phyloP scores from a whole-genome alignment of 1,140 invertebrate species.

The Drosophila leontia region DNA sequence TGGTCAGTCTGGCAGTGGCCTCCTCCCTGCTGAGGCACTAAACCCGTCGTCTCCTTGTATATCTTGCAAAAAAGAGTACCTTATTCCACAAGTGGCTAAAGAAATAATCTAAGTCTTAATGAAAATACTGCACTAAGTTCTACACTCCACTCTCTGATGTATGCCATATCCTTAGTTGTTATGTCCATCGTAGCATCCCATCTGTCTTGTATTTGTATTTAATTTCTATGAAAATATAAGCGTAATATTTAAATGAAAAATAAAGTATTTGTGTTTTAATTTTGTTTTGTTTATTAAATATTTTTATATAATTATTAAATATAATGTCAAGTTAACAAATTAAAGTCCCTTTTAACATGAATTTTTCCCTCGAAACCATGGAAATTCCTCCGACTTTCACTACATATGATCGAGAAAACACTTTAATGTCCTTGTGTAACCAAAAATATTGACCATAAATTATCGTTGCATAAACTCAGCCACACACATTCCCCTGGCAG shows the following conservation, averaged over 20 bases:
- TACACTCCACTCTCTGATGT: background rate
- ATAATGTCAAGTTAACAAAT: background rate
- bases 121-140: conserved; percentile 39
- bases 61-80: conserved; percentile 36
- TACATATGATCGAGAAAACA: background rate
- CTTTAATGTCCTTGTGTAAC: background rate
- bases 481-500: background rate
- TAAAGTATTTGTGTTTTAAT: background rate
- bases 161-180: conserved; percentile 33
- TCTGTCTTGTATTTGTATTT: conserved; percentile 41
- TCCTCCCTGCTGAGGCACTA: conserved; percentile 55
- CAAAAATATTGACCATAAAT: conserved; percentile 21
- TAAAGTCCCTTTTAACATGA: background rate
- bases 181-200: conserved; percentile 20
- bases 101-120: conserved; percentile 28
- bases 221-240: conserved; percentile 60
- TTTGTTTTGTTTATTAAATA: background rate
- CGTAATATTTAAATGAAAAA: conserved; percentile 37
- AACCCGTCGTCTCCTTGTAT: background rate
- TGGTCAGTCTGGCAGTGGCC: conserved; percentile 34
- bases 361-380: background rate
- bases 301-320: no score
- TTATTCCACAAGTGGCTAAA: conserved; percentile 39
- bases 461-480: conserved; percentile 5
- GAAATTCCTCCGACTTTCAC: background rate